Percentiles rank a stretch among this genome's conserved stretches.
These are phyloP conservation scores for Rhyacophila evoluta DNA, from an alignment of 2,888 invertebrate genomes.

Conservation along the genomic window DNA sequence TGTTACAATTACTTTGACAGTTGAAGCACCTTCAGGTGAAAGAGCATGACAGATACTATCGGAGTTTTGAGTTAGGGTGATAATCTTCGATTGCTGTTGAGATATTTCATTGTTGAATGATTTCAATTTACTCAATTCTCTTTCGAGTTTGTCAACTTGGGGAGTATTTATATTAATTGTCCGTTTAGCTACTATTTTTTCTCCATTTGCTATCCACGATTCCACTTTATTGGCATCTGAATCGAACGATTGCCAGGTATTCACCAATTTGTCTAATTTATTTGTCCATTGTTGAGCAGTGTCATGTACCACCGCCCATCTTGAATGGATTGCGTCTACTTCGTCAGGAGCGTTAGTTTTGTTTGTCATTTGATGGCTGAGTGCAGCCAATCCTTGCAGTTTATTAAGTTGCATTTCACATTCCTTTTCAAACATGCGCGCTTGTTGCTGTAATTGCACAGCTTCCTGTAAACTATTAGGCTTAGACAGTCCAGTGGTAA, in stretches of 20 bases:
- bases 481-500: conserved; percentile 78
- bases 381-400: conserved; percentile 78
- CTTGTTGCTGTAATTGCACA: conserved; percentile 79
- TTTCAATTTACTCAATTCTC: conserved; percentile 81
- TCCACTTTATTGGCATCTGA: conserved; percentile 81
- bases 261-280: conserved; percentile 82
- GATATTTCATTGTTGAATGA: conserved; percentile 87
- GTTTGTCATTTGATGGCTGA: conserved; percentile 81
- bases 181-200: conserved; percentile 72
- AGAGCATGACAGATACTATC: conserved; percentile 84
- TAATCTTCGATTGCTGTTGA: conserved; percentile 86
- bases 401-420: conserved; percentile 82
- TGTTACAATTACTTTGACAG: conserved; percentile 78
- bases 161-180: conserved; percentile 76
- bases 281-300: conserved; percentile 82
- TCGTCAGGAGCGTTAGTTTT: conserved; percentile 85
- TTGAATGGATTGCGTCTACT: conserved; percentile 84
- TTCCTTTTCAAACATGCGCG: conserved; percentile 80
- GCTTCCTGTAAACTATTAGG: conserved; percentile 86
- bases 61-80: conserved; percentile 81
- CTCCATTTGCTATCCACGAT: conserved; percentile 80
- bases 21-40: conserved; percentile 80
- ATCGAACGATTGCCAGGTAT: conserved; percentile 87
- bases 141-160: conserved; percentile 80
- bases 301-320: conserved; percentile 88